Percentiles rank a stretch among this genome's conserved stretches.
Conservation (phyloP, 2,113 vertebrate genomes). For the Saccopteryx leptura region DNA sequence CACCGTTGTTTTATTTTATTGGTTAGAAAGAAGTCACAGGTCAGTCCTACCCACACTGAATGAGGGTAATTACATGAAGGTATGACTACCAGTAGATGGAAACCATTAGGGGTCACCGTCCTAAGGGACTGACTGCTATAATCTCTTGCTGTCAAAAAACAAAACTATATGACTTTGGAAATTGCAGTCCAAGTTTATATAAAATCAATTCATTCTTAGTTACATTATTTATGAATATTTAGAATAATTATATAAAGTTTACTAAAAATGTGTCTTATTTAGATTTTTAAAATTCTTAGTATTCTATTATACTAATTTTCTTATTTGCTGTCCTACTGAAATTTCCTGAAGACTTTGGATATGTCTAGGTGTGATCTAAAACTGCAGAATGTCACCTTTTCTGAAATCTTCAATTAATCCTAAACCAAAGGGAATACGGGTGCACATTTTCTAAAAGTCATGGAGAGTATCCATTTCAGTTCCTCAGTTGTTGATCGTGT, state of each 20-base stretch:
- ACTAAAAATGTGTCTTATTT: not conserved
- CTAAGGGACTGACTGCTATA: not conserved
- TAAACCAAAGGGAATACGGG: not conserved
- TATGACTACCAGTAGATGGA: not conserved
- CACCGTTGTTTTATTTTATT: not conserved
- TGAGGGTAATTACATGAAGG: not conserved
- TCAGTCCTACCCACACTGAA: not conserved
- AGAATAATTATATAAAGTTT: not conserved
- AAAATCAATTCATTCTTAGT: not conserved
- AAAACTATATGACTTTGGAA: not conserved
- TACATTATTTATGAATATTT: not conserved
- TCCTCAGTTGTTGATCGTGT: not conserved
- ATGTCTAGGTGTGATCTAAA: not conserved
- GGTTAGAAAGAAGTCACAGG: not conserved
- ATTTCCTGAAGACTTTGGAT: not conserved
- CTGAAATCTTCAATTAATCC: not conserved
- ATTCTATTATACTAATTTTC: not conserved
- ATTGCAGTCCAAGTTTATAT: not conserved
- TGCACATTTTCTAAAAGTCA: not conserved
- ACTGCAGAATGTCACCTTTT: not conserved
- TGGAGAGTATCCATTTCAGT: not conserved
- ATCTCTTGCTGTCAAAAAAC: not conserved
- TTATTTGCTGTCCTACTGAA: not conserved
- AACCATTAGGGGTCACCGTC: not conserved
- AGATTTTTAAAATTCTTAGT: not conserved